These are phyloP conservation scores for Macrotis lagotis DNA, from an alignment of 2,113 vertebrate genomes.

Conservation along the genomic window DNA sequence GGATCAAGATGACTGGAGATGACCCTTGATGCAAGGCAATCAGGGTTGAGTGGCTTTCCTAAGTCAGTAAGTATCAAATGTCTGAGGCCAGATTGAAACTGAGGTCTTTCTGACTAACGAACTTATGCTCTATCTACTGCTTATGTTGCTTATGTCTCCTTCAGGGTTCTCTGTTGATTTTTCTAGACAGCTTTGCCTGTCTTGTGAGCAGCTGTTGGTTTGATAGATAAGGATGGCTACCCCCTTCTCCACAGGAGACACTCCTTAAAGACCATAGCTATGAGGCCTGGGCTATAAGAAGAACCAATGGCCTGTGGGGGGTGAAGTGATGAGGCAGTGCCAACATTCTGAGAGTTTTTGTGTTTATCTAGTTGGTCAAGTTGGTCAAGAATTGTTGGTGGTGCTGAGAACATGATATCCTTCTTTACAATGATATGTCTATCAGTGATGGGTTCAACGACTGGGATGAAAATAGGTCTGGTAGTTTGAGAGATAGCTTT, in stretches of 20 bases:
- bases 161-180: neutral
- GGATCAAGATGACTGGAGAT: no score
- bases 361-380: neutral
- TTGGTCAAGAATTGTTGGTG: neutral
- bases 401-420: neutral
- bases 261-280: neutral
- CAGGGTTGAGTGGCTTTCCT: no score
- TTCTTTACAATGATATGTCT: neutral
- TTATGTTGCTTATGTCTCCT: neutral
- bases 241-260: neutral
- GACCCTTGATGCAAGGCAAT: no score
- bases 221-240: neutral
- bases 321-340: neutral
- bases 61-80: no score
- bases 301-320: neutral
- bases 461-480: neutral
- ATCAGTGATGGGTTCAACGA: neutral
- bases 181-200: neutral
- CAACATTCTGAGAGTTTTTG: neutral
- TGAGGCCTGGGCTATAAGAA: neutral
- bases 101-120: no score
- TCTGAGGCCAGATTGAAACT: no score
- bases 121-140: no score
- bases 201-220: neutral
- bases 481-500: neutral